Evolutionary conservation across 2,888 invertebrate species (phyloP).

Genomic region (Acleris emargana): DNA sequence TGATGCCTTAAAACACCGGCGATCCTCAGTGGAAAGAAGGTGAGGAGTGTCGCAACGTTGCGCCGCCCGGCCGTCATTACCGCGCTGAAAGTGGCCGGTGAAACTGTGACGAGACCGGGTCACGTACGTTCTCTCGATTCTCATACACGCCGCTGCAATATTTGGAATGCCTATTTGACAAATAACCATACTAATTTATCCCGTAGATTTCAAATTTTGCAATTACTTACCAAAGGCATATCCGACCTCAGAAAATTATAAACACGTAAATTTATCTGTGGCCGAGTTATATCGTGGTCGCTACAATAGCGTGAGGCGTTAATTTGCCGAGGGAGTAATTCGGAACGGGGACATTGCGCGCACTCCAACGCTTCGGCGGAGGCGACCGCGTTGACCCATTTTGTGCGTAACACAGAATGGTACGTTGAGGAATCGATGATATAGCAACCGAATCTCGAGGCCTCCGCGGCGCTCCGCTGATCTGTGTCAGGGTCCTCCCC

Average conservation of each 20-base stretch:
- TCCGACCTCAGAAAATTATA: constrained; percentile 19
- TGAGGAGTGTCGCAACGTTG: constrained; percentile 54
- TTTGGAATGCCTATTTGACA: constrained; percentile 48
- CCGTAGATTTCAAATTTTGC: constrained; percentile 5
- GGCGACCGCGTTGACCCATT: constrained; percentile 76
- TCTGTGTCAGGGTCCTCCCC: constrained; percentile 82
- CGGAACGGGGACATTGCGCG: constrained; percentile 72
- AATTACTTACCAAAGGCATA: constrained; percentile 9
- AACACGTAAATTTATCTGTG: constrained; percentile 46
- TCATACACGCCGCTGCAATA: constrained; percentile 45
- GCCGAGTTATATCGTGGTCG: constrained; percentile 53
- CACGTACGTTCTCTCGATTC: constrained; percentile 63
- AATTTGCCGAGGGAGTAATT: constrained; percentile 75
- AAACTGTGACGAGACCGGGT: constrained; percentile 68
- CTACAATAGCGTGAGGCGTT: constrained; percentile 58
- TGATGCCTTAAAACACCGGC: constrained; percentile 40
- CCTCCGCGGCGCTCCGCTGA: constrained; percentile 72
- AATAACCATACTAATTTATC: constrained; percentile 6
- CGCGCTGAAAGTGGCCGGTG: constrained; percentile 69
- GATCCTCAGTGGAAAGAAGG: constrained; percentile 48
- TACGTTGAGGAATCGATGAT: constrained; percentile 78
- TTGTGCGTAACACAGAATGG: constrained; percentile 69
- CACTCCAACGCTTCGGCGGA: constrained; percentile 60
- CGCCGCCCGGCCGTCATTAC: constrained; percentile 56
- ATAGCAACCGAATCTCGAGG: constrained; percentile 77